These are phyloP conservation scores for Bubo bubo DNA, from an alignment of 2,113 vertebrate genomes.

Conservation along the genomic window DNA sequence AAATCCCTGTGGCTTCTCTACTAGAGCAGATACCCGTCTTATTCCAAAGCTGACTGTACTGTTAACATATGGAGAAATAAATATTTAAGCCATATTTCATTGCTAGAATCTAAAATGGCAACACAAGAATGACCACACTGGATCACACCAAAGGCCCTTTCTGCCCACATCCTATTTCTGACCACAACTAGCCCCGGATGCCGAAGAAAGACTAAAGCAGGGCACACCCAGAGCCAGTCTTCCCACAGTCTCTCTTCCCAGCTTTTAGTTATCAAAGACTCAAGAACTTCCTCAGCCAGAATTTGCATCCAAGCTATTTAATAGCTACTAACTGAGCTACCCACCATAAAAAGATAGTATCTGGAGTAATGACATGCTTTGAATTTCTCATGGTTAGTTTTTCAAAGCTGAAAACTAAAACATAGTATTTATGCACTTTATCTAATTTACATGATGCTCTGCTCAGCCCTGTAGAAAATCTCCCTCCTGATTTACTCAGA, in stretches of 20 bases:
- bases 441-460: not conserved
- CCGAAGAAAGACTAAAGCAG: not conserved
- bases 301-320: not conserved
- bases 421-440: not conserved
- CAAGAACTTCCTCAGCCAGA: not conserved
- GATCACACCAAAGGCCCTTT: not conserved
- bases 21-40: not conserved
- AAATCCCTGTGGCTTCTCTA: not conserved
- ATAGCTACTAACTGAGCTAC: not conserved
- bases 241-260: not conserved
- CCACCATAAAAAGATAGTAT: not conserved
- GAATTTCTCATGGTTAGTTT: not conserved
- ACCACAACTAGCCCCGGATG: not conserved
- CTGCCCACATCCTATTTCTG: not conserved
- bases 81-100: not conserved
- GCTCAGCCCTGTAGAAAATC: not conserved
- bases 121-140: not conserved
- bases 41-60: not conserved
- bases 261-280: not conserved
- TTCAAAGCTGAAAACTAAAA: not conserved
- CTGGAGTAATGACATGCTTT: not conserved
- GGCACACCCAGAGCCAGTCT: not conserved
- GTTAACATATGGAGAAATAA: not conserved
- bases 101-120: not conserved
- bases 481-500: not conserved